Evolutionary conservation across 1,140 invertebrate genomes (phyloP), one percentile per base, ranked within the genome.

Genomic region (Drosophila seguyi): DNA sequence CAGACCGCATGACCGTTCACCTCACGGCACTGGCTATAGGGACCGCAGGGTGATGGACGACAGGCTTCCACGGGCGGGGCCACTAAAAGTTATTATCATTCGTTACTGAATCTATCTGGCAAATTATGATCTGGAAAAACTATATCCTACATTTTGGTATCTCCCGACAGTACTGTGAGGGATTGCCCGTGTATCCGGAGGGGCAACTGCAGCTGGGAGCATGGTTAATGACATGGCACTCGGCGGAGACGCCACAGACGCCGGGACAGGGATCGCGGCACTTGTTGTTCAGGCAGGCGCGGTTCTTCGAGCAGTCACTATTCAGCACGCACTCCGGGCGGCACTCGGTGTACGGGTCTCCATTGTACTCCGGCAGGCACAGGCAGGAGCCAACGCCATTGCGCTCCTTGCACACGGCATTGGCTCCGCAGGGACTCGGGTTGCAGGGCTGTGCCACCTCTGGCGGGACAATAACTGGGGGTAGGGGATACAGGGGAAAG

Each of bases 361-460:
- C 96, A 66, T 94, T 94, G 83, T 95, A 96, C 82, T 96, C 95
- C n/a, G 95, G 94, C 69, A 96, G 84, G 88, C 96, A 97, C 59
- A 94, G 94, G 85, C 95, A 97, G 56, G 95, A 95, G 81, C 95
- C 96, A 16, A 95, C 96, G 25, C 95, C 96, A 80, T 96, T 96
- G 62, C 95, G 95, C 93, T 97, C 97, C 93, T 95, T 95, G 92
- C 95, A 96, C 81, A 96, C 69, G 44, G 97, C 96, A 93, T 97
- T 97, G 3, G 95, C 94, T 44, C 96, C 97, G 91, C 96, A 97
- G 44, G 96, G 96, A 38, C 95, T 96, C 44, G 96, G 96, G 79
- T 94, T 94, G 83, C 96, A 97, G 59, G 96, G 95, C 66, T 94
- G 93, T 27, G 91, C 79, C 29, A 94, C 93, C 90, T 94, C 93